Conservation (phyloP, 2,113 vertebrate genomes). For the Glaucidium brasilianum region DNA sequence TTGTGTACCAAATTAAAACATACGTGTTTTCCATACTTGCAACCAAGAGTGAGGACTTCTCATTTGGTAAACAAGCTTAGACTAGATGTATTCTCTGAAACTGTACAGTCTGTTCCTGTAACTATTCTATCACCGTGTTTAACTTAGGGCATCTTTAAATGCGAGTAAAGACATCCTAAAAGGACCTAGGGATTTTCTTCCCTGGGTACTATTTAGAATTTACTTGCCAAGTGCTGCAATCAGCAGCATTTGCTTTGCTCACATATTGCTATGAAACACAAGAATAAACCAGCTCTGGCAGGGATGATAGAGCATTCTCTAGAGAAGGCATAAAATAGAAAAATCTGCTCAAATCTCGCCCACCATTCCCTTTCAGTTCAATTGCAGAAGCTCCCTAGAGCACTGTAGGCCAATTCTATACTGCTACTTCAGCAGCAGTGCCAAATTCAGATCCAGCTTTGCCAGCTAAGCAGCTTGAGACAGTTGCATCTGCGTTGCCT, state of each 20-base stretch:
- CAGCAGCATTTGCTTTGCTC: conserved; percentile 8
- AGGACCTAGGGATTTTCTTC: not conserved
- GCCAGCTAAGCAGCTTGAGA: conserved; percentile 51
- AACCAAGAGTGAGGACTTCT: not conserved
- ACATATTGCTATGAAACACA: not conserved
- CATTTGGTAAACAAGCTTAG: not conserved
- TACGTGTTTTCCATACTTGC: not conserved
- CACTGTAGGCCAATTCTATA: not conserved
- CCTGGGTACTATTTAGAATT: not conserved
- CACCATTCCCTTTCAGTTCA: not conserved
- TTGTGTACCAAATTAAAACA: not conserved
- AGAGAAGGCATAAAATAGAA: conserved; percentile 26
- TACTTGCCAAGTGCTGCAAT: not conserved
- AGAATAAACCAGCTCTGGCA: conserved; percentile 1
- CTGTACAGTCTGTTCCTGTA: not conserved
- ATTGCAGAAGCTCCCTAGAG: conserved; percentile 21
- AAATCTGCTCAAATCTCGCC: conserved; percentile 7
- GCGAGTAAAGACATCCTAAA: not conserved
- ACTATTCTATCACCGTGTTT: not conserved
- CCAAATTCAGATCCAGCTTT: conserved; percentile 30
- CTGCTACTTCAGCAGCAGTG: conserved; percentile 5
- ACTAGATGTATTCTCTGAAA: not conserved
- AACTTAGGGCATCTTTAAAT: not conserved
- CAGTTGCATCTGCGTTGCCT: not conserved
- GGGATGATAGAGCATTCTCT: conserved; percentile 14